phyloP scores from a whole-genome alignment of 2,797 vertebrate genomes.

The Pseudotriccus pelzelni region DNA sequence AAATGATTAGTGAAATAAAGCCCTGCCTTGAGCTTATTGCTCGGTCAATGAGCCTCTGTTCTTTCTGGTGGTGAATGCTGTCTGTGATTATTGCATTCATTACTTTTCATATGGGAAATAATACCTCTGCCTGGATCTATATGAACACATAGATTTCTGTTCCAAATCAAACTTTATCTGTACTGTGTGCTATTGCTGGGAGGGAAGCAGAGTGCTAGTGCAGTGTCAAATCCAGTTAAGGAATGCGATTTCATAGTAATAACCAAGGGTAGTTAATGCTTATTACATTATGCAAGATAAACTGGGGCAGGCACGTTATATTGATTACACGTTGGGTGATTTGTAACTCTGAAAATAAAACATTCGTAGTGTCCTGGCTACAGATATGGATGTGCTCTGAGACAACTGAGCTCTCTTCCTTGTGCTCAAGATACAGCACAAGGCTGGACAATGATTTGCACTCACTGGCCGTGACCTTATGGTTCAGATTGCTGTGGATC shows the following conservation, averaged over 20 bases:
- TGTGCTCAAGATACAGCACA: neutral
- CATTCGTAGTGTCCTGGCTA: neutral
- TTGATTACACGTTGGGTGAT: neutral
- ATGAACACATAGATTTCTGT: neutral
- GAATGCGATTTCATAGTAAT: neutral
- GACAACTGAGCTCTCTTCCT: neutral
- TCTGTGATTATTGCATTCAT: slow-evolving; percentile 23
- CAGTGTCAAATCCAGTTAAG: neutral
- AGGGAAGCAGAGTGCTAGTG: neutral
- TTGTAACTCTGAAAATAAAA: neutral
- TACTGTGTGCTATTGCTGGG: neutral
- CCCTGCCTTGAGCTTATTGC: neutral
- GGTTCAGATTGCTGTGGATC: neutral
- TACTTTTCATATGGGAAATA: slow-evolving; percentile 16
- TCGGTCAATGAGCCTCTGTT: neutral
- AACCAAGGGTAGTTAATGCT: neutral
- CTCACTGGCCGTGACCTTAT: neutral
- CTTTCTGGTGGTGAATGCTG: neutral
- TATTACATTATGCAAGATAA: neutral
- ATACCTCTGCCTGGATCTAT: neutral
- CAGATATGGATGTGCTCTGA: neutral
- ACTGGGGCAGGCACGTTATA: neutral
- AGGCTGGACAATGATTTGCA: neutral
- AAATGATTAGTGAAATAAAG: neutral
- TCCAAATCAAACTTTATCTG: neutral